Conservation (phyloP, 1,140 invertebrate genomes). For the Caenorhabditis brenneri region DNA sequence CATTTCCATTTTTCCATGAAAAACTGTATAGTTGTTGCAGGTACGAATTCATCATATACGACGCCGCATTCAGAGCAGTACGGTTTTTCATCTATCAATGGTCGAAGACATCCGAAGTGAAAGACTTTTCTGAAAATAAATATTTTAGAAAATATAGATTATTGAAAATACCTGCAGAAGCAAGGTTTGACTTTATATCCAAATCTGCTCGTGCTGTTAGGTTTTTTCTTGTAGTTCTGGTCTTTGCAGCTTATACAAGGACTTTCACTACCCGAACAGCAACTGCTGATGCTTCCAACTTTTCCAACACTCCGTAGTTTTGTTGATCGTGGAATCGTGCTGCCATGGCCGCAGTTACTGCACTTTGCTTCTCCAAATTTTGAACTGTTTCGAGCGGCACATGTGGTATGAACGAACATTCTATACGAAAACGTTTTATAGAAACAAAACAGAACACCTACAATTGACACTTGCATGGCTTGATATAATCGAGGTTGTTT, state of each 20-base stretch:
- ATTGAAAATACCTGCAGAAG: not conserved
- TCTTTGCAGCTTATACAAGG: not conserved
- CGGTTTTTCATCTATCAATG: not conserved
- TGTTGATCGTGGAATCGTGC: not conserved
- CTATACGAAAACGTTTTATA: not conserved
- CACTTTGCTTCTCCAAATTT: not conserved
- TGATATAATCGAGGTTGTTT: not conserved
- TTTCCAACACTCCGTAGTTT: not conserved
- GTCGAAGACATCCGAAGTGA: not conserved
- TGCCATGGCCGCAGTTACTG: not conserved
- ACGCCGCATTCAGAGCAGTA: not conserved
- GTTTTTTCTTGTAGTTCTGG: not conserved
- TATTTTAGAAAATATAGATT: not conserved
- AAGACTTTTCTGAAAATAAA: not conserved
- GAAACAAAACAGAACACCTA: not conserved
- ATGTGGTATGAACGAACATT: constrained; percentile 8
- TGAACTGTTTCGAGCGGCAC: not conserved
- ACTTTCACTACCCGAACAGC: not conserved
- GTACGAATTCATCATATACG: not conserved
- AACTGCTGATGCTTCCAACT: not conserved
- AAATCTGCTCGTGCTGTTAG: not conserved
- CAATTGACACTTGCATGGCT: constrained; percentile 24
- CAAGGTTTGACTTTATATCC: not conserved
- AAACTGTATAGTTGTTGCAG: not conserved
- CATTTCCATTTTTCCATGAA: not conserved